A percentile compares a stretch with the other conserved stretches of the same genome.
Conservation (phyloP, 2,888 invertebrate species). For the Toxonevra muliebris region DNA sequence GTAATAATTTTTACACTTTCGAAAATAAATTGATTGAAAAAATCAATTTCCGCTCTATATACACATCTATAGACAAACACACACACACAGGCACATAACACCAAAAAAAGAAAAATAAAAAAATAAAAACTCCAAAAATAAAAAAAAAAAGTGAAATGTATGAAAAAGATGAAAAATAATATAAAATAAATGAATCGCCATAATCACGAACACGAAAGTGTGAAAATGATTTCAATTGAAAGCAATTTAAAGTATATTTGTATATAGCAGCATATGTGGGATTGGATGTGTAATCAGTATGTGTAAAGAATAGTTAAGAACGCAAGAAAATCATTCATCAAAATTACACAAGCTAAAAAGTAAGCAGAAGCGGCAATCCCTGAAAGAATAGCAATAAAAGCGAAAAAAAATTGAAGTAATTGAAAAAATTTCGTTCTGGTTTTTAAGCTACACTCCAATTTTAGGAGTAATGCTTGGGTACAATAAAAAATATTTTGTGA, state of each 20-base stretch:
- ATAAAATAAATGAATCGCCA: conserved; percentile 6
- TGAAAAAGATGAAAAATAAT: background rate
- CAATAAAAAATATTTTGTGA: too few relatives aligned
- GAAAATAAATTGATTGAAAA: conserved; percentile 8
- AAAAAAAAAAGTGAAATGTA: too few relatives aligned
- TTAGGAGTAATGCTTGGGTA: too few relatives aligned
- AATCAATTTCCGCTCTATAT: conserved; percentile 8
- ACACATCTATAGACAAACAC: background rate
- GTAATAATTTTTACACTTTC: conserved; percentile 5
- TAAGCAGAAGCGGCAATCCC: too few relatives aligned
- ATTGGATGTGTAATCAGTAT: background rate
- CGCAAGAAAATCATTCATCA: conserved; percentile 1
- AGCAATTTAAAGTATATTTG: background rate
- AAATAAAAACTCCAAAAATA: too few relatives aligned
- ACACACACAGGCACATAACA: background rate
- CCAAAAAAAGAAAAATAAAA: background rate
- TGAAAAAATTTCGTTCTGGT: too few relatives aligned
- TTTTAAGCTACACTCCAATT: too few relatives aligned
- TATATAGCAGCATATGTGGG: background rate
- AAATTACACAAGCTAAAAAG: background rate
- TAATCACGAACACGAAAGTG: conserved; percentile 1
- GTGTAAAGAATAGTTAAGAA: too few relatives aligned
- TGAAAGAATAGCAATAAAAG: too few relatives aligned
- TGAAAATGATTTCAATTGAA: conserved; percentile 2
- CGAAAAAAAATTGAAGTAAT: too few relatives aligned